Evolutionary conservation across 2,113 vertebrate genomes (phyloP), one percentile per base, ranked within the genome.

Genomic region (Heterotilapia buettikoferi): DNA sequence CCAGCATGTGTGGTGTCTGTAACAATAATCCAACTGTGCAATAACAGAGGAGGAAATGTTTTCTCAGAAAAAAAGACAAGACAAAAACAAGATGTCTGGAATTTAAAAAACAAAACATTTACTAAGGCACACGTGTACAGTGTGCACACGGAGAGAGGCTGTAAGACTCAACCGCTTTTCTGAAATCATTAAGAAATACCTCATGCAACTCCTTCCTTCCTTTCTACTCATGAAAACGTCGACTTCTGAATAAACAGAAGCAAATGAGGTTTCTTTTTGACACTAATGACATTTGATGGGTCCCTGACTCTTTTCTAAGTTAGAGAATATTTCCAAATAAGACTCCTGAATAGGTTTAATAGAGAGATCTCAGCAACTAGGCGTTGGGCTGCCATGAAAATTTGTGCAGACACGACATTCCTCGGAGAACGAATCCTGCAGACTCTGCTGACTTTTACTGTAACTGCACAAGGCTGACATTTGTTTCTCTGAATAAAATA

Each of bases 21-120:
- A 73, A 90, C 43, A 89, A 82, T 31, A 50, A 33, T 84, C 83
- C 81, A 50, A 38, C 86, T 91, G 91, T 92, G 85, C 3, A 10
- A 80, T 76, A 7, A 54, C 19, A 63, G n/a, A 9, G 12, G 18
- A 57, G 56, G 52, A 87, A 80, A 59, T 14, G 61, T 90, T 78
- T 91, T 66, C 57, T 40, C 50, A 83, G 38, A 26, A 85, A 78
- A 31, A 45, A 86, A 36, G 10, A 68, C 3, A 38, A 38, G 33
- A 68, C 61, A 38, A 68, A 33, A 68, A 0, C 33, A 21, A 68
- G 19, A 68, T 11, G 2, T 79, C 61, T 61, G 21, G 50, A 9
- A 14, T 38, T 50, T 5, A 50, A 56, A 68, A 38, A 3, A 1
- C 33, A 0, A 9, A 66, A 7, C 21, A 1, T 52, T 18, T 63